phyloP scores from a whole-genome alignment of 2,797 vertebrate species.

The Gastrophryne carolinensis region DNA sequence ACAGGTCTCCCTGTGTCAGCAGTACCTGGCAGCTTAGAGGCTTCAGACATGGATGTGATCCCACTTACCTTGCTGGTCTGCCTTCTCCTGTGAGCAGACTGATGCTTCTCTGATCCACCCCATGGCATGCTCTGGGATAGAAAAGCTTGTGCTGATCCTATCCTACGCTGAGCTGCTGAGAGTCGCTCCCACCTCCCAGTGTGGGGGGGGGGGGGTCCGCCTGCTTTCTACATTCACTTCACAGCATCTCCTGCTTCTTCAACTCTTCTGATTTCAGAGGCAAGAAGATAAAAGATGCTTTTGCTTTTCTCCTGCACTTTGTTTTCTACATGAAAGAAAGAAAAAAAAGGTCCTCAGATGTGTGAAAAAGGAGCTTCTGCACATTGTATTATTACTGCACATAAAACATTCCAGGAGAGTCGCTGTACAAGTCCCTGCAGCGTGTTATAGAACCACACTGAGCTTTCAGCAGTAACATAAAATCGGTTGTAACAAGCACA shows the following conservation, averaged over 20 bases:
- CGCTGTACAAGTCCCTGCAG: too few relatives aligned
- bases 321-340: neutral
- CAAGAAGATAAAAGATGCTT: neutral
- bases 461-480: too few relatives aligned
- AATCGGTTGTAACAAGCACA: too few relatives aligned
- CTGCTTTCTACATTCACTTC: neutral
- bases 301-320: neutral
- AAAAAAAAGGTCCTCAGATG: neutral
- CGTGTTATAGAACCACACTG: too few relatives aligned
- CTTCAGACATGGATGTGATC: neutral
- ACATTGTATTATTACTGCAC: too few relatives aligned
- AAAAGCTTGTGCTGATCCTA: conserved; percentile 38
- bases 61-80: conserved; percentile 27
- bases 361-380: neutral
- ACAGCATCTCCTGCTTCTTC: conserved; percentile 29
- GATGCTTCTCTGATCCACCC: conserved; percentile 42
- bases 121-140: conserved; percentile 42
- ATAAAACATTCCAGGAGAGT: too few relatives aligned
- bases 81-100: conserved; percentile 30
- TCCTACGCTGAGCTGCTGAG: conserved; percentile 37
- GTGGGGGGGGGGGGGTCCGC: neutral
- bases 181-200: conserved; percentile 11
- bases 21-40: neutral
- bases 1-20: neutral
- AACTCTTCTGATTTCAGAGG: conserved; percentile 13